Evolutionary conservation across 1,140 invertebrate species (phyloP).

Genomic region (Drepana arcuata): DNA sequence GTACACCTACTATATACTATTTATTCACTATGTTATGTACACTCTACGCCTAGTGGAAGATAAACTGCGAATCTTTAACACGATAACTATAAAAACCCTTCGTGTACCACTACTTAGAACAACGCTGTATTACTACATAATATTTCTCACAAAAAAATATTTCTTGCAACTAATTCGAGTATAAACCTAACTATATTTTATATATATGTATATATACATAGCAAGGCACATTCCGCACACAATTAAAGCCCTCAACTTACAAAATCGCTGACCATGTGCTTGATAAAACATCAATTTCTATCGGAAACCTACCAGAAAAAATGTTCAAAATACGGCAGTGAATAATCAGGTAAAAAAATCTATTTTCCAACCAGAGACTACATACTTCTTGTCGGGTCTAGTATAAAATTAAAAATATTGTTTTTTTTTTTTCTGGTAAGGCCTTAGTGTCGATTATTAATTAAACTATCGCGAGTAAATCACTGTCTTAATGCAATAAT

Average conservation of each 20-base stretch:
- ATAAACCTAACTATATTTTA: slow-evolving; percentile 68
- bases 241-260: slow-evolving; percentile 62
- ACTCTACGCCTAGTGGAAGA: slow-evolving; percentile 64
- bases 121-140: slow-evolving; percentile 57
- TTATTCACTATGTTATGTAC: too few relatives aligned
- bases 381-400: too few relatives aligned
- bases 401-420: slow-evolving; percentile 5
- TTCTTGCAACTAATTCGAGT: slow-evolving; percentile 71
- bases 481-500: slow-evolving; percentile 63
- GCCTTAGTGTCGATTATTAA: slow-evolving; percentile 10
- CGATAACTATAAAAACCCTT: slow-evolving; percentile 50
- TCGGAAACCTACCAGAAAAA: slow-evolving; percentile 30
- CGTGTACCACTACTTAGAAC: slow-evolving; percentile 58
- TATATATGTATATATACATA: slow-evolving; percentile 55
- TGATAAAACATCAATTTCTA: slow-evolving; percentile 60
- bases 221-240: slow-evolving; percentile 74
- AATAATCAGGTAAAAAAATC: too few relatives aligned
- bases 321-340: too few relatives aligned
- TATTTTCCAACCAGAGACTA: too few relatives aligned
- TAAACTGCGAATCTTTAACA: slow-evolving; percentile 70
- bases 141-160: slow-evolving; percentile 69
- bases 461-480: slow-evolving; percentile 46
- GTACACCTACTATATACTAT: too few relatives aligned
- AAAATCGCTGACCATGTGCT: slow-evolving; percentile 58
- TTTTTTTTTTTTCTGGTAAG: slow-evolving; percentile 11